Evolutionary conservation across 2,113 vertebrate species (phyloP), one percentile per base, ranked within the genome.

Genomic region (Petrocephalus microphthalmus): DNA sequence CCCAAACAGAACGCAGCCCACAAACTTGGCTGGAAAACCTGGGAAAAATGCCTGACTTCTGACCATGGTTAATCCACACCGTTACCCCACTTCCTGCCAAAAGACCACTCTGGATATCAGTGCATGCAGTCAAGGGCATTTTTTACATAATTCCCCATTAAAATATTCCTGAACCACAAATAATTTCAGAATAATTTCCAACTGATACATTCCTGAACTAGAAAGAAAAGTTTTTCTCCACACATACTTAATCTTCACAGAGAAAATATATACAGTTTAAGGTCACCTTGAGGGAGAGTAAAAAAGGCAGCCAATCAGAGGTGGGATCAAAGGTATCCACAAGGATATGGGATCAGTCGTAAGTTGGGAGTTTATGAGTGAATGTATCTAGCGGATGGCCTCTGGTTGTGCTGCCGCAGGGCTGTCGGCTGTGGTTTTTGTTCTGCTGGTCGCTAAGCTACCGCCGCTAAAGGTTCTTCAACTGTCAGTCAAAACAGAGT

Each of bases 381-480:
- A 29, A 81, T 81, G 15, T 3, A 60, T 64, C 37, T 67, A n/a
- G 4, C 29, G 85, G 64, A n/a, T 87, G 60, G 25, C 57, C 1
- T 87, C 47, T 74, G 33, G 47, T 25, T 51, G 25, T 8, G 5
- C 13, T n/a, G 20, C 45, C 19, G 22, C 10, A 19, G 22, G n/a
- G 22, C 42, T 83, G 20, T 19, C 42, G 33, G 33, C 71, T 78
- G 33, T 42, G 19, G 29, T 19, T 78, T 42, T 19, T 78, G 71
- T 78, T 42, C 71, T 19, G 33, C 5, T 42, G 19, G 71, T 42
- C 71, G 6, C 5, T 20, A 78, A 42, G 4, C 3, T 78, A 78
- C 71, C 33, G 37, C 71, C 42, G 71, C 71, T 78, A 74, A 29
- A 37, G 67, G n/a, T 85, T 89, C 87, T 84, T 13, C 19, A 91